Base-by-base conservation (phyloP, 2,888 invertebrate species). In the Habrosyne pyritoides region DNA sequence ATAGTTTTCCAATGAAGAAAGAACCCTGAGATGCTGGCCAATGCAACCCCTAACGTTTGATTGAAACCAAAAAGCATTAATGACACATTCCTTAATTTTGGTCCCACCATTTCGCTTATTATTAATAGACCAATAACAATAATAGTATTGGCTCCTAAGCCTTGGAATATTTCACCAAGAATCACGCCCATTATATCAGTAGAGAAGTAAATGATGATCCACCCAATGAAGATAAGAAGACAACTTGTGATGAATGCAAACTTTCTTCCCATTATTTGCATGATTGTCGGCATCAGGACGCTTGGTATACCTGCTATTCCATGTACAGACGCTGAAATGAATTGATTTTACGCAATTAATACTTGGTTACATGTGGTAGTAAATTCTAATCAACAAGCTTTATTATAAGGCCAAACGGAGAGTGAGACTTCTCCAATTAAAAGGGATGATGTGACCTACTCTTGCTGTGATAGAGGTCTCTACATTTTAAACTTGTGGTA, bases 231-330 rank as follows among this genome's bases (percentile, higher is more conserved):
- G 52, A 61, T 58, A 52, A 67, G 10, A 2, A 68, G 52, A 14
- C 71, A 71, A n/a, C 70, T 64, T 3, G 51, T 22, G n/a, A 67
- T 60, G 53, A 67, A 73, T 5, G 68, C 60, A 6, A 66, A 51
- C 26, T 64, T 73, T 1, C 73, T 61, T 10, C 73, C 73, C 50
- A 47, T 56, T 60, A 62, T 60, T 52, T 73, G 73, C 73, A 73
- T 73, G 14, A 73, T 33, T 0, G 60, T 26, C 2, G 68, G 69
- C 60, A 73, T 64, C 5, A 67, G 22, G 6, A 71, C 54, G 47
- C 69, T 69, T 8, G 68, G 69, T 26, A 71, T 67, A 6, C 73
- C 73, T 10, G 67, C 71, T 1, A 72, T 42, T 5, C 73, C 73
- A 33, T 73, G 67, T 0, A 68, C 59, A 0, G 72, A 69, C 8